Evolutionary conservation across 2,888 invertebrate species (phyloP), one percentile per base, ranked within the genome.

Genomic region (Synanthedon myopaeformis): DNA sequence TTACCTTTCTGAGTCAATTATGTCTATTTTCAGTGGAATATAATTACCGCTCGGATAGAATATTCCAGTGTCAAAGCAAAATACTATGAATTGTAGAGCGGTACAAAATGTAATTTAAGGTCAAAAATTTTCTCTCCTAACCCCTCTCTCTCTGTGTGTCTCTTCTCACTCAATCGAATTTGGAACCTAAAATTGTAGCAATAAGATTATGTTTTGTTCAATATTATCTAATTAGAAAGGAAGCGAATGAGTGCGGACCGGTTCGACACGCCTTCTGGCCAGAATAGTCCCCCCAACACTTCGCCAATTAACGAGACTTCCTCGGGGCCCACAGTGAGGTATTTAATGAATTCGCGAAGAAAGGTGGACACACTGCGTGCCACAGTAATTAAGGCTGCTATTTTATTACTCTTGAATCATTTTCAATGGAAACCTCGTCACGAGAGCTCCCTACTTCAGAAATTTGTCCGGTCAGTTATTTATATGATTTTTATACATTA

Each of bases 351-450:
- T 67, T 64, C 59, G 62, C 58, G 62, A 71, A 74, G 72, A 76
- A 76, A 70, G 67, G 69, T 55, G 56, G 60, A 59, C 64, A 65
- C 64, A 59, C 64, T 61, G 64, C 63, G 63, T 54, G 17, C 17
- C 50, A 60, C 66, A 61, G 71, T 73, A 76, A 76, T 77, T 77
- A 76, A 77, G 76, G 69, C 59, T 66, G 69, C 14, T 14, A 14
- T 45, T 45, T 45, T 45, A 13, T 13, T 45, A 45, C 12, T n/a
- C 45, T 14, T n/a, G 14, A 14, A 6, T 45, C 45, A 45, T 45
- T 45, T 45, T 45, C 45, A 45, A 10, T 45, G 12, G n/a, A 14
- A 14, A 14, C 13, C 45, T 45, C 35, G 35, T 35, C 35, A 8
- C 42, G 42, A 12, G 42, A 42, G n/a, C 42, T 4, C 23, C 23